Conservation (phyloP, 2,113 vertebrate genomes). For the Urocolius indicus region DNA sequence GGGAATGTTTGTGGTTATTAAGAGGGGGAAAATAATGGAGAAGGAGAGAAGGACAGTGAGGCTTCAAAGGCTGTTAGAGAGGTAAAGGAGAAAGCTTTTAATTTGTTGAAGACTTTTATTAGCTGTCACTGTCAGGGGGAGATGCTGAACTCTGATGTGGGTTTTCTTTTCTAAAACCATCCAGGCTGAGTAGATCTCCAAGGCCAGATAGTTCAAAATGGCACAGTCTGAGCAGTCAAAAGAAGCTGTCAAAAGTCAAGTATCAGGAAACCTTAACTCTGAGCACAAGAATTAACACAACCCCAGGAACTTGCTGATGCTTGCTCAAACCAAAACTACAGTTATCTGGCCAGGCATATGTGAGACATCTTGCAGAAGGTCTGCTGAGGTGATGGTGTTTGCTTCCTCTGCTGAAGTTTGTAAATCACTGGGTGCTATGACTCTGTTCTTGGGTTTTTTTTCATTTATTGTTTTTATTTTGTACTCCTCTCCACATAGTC, state of each 20-base stretch:
- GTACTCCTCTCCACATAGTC: background rate
- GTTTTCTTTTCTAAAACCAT: background rate
- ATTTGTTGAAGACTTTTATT: background rate
- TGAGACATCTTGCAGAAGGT: background rate
- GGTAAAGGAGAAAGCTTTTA: background rate
- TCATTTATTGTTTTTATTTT: background rate
- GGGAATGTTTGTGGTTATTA: background rate
- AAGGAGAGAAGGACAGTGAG: background rate
- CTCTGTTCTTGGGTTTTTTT: background rate
- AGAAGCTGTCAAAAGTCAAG: background rate
- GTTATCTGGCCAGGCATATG: accelerated
- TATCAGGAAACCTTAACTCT: background rate
- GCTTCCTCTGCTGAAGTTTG: background rate
- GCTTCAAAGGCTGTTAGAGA: background rate
- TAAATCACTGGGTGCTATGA: background rate
- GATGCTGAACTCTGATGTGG: background rate
- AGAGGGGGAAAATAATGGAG: background rate
- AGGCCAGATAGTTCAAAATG: background rate
- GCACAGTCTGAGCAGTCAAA: background rate
- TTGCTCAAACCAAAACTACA: background rate
- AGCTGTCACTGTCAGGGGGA: background rate
- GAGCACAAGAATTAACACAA: background rate
- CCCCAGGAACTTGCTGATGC: background rate
- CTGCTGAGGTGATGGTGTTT: background rate
- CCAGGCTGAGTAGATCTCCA: background rate